Percentiles rank a stretch among this genome's conserved stretches.
Evolutionary conservation across 2,797 vertebrate genomes (phyloP).

Genomic region (Brachyalestes nurse): DNA sequence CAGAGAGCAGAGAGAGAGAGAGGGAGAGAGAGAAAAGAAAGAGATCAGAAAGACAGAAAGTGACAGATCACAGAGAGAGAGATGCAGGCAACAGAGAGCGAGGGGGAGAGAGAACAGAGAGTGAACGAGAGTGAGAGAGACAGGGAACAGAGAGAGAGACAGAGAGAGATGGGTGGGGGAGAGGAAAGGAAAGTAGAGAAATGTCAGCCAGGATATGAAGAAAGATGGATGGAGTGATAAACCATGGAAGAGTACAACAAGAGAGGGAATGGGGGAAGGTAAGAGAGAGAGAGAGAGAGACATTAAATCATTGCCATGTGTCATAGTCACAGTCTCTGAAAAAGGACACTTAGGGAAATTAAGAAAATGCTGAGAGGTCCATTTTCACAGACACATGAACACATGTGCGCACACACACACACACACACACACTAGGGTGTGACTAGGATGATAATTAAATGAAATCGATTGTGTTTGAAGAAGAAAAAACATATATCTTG

Average conservation of each 20-base stretch:
- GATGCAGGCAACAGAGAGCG: too few species aligned
- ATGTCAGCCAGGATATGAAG: background rate
- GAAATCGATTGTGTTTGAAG: background rate
- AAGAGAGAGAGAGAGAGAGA: slow-evolving; percentile 4
- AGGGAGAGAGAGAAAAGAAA: too few species aligned
- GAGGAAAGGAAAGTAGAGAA: background rate
- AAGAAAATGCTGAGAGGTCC: background rate
- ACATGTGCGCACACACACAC: background rate
- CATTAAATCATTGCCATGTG: slow-evolving; percentile 23
- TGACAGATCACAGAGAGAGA: too few species aligned
- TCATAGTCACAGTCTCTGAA: background rate
- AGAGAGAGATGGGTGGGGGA: slow-evolving; percentile 12
- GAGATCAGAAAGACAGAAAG: too few species aligned
- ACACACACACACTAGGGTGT: background rate
- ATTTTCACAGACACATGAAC: background rate
- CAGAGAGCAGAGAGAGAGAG: too few species aligned
- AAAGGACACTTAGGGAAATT: slow-evolving; percentile 19
- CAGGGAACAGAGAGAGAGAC: too few species aligned
- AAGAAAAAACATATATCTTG: background rate
- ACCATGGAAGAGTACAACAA: background rate
- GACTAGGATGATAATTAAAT: slow-evolving; percentile 14
- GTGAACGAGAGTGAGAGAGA: background rate
- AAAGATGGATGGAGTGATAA: slow-evolving; percentile 4
- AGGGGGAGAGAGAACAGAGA: too few species aligned
- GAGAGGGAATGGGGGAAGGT: slow-evolving; percentile 5